These are phyloP conservation scores for Ophion slaviceki DNA, from an alignment of 2,888 invertebrate genomes.

Conservation along the genomic window DNA sequence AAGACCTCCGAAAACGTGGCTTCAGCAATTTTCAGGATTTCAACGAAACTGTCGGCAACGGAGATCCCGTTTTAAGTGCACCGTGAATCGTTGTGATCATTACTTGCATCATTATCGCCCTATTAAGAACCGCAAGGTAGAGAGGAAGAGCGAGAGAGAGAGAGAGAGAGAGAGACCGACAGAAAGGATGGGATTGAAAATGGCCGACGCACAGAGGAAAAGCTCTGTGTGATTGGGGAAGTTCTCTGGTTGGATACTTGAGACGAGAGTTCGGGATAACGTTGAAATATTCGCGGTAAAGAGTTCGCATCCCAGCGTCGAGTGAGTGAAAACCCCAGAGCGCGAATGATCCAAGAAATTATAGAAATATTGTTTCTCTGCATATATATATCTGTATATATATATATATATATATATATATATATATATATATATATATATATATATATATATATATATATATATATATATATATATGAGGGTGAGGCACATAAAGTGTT, in stretches of 20 bases:
- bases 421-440: too few relatives aligned
- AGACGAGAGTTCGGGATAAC: constrained; percentile 46
- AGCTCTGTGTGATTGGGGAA: constrained; percentile 41
- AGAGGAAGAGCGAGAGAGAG: constrained; percentile 6
- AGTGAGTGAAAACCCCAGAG: constrained; percentile 43
- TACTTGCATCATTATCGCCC: constrained; percentile 61
- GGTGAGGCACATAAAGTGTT: too few relatives aligned
- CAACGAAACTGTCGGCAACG: background rate
- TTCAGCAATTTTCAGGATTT: constrained; percentile 5
- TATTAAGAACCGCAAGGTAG: constrained; percentile 13
- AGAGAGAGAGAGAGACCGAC: constrained; percentile 10
- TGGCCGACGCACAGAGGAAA: constrained; percentile 3
- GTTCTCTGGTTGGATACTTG: constrained; percentile 51
- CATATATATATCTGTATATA: background rate
- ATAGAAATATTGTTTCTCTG: constrained; percentile 9
- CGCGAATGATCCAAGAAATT: constrained; percentile 31
- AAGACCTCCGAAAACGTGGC: background rate
- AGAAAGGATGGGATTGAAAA: background rate
- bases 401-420: background rate
- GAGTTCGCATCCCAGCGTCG: constrained; percentile 43
- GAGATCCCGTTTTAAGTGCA: constrained; percentile 39
- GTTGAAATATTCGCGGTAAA: constrained; percentile 23
- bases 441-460: too few relatives aligned
- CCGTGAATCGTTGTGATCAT: constrained; percentile 56
- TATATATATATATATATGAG: background rate